These are phyloP conservation scores for Periophthalmodon schlosseri DNA, from an alignment of 2,113 vertebrate genomes.

Conservation along the genomic window DNA sequence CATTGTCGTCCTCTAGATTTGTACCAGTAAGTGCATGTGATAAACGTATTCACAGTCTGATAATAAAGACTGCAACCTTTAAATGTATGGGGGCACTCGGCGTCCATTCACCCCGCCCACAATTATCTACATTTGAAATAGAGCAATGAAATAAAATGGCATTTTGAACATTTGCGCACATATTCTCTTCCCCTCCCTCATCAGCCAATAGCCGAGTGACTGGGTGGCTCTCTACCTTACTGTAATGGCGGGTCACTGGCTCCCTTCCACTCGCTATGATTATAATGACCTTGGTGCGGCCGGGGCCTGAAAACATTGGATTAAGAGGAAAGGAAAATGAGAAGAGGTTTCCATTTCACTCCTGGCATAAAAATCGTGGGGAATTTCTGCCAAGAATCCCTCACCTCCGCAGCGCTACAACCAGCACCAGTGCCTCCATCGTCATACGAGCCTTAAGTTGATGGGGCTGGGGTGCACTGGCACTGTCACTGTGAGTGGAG, in stretches of 20 bases:
- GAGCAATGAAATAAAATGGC: slow-evolving; percentile 33
- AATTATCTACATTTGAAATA: slow-evolving; percentile 61
- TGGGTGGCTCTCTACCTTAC: slow-evolving; percentile 72
- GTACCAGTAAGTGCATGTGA: slow-evolving; percentile 9
- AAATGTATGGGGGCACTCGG: slow-evolving; percentile 32
- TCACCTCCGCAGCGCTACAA: slow-evolving; percentile 24
- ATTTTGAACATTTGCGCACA: slow-evolving; percentile 54
- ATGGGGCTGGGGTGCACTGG: slow-evolving; percentile 65
- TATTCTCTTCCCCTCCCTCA: slow-evolving; percentile 32
- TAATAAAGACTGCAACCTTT: slow-evolving; percentile 28
- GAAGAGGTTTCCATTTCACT: slow-evolving; percentile 82
- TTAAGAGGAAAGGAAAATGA: slow-evolving; percentile 81
- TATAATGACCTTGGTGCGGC: slow-evolving; percentile 82
- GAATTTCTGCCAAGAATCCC: slow-evolving; percentile 75
- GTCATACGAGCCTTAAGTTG: slow-evolving; percentile 29
- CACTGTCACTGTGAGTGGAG: slow-evolving; percentile 53
- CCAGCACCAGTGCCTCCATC: slow-evolving; percentile 13
- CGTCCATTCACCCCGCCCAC: slow-evolving; percentile 12
- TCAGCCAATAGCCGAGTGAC: slow-evolving; percentile 58
- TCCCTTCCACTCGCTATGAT: slow-evolving; percentile 79
- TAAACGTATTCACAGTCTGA: slow-evolving; percentile 22
- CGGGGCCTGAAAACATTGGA: slow-evolving; percentile 82
- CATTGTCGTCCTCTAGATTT: slow-evolving; percentile 5
- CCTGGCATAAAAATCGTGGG: slow-evolving; percentile 79
- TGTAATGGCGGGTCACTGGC: slow-evolving; percentile 79